phyloP scores from a whole-genome alignment of 2,888 invertebrate genomes.

The Cryptocephalus primarius region DNA sequence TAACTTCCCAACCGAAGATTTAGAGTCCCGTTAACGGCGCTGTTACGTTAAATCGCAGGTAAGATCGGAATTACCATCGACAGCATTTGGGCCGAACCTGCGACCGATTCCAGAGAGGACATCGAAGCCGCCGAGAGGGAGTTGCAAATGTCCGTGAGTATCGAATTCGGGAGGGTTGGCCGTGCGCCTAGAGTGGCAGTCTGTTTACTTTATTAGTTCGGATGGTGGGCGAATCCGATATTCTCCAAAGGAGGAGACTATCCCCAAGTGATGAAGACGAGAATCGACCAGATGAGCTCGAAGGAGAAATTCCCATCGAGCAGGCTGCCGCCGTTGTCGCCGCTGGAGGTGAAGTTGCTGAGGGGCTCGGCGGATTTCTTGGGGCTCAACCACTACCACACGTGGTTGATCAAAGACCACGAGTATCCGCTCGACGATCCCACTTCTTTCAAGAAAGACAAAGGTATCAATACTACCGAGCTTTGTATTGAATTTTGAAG shows the following conservation, averaged over 20 bases:
- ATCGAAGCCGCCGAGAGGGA: conserved; percentile 43
- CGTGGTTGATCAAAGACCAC: conserved; percentile 32
- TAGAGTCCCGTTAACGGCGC: too few relatives aligned
- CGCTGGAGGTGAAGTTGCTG: conserved; percentile 35
- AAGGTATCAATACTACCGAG: conserved; percentile 16
- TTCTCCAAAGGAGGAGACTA: conserved; percentile 41
- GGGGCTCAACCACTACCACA: conserved; percentile 54
- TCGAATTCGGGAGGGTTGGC: too few relatives aligned
- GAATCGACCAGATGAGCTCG: conserved; percentile 35
- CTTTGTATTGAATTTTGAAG: not conserved
- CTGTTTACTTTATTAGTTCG: conserved; percentile 24
- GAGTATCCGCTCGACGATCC: conserved; percentile 30
- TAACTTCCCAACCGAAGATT: too few relatives aligned
- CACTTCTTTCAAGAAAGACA: conserved; percentile 20
- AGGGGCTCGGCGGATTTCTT: conserved; percentile 50
- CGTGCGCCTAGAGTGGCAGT: too few relatives aligned
- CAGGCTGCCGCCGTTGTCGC: conserved; percentile 37
- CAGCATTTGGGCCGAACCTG: conserved; percentile 45
- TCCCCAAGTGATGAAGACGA: conserved; percentile 38
- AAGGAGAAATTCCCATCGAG: conserved; percentile 35
- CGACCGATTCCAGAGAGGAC: conserved; percentile 39
- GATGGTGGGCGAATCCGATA: conserved; percentile 40
- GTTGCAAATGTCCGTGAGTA: conserved; percentile 44
- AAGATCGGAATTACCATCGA: conserved; percentile 48
- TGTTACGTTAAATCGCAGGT: conserved; percentile 31